Percentiles rank a stretch among this genome's conserved stretches.
These are phyloP conservation scores for Pardosa pseudoannulata DNA, from an alignment of 2,888 invertebrate species.

Conservation along the genomic window DNA sequence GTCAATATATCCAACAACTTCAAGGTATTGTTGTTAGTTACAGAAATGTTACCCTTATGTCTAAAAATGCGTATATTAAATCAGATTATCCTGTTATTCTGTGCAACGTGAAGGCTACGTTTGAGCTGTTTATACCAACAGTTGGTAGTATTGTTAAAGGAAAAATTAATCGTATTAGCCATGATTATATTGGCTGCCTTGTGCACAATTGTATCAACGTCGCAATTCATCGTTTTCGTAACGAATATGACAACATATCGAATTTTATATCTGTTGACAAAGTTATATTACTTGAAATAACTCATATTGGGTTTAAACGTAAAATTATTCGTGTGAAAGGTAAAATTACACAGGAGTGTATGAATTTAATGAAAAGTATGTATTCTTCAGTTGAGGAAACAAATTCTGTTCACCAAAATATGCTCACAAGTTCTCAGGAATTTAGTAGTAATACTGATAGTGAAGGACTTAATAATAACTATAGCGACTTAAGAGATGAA, in stretches of 20 bases:
- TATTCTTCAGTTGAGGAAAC: neutral
- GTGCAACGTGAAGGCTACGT: slow-evolving; percentile 32
- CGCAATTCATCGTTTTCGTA: slow-evolving; percentile 2
- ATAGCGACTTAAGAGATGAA: no score
- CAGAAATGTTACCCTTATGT: slow-evolving; percentile 27
- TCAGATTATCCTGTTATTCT: neutral
- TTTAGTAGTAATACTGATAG: neutral
- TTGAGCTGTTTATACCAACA: slow-evolving; percentile 45
- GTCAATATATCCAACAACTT: slow-evolving; percentile 31
- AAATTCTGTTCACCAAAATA: neutral
- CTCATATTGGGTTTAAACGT: neutral
- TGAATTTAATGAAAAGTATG: slow-evolving; percentile 26
- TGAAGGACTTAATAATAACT: no score
- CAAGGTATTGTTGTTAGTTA: slow-evolving; percentile 42
- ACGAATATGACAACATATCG: neutral
- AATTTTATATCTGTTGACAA: slow-evolving; percentile 23
- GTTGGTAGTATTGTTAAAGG: slow-evolving; percentile 47
- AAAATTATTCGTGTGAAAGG: slow-evolving; percentile 31
- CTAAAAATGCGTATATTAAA: neutral
- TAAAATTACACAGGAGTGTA: slow-evolving; percentile 28
- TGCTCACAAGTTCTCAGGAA: neutral
- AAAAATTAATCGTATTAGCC: slow-evolving; percentile 41
- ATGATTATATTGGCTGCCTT: slow-evolving; percentile 44
- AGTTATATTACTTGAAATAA: slow-evolving; percentile 46
- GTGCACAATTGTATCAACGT: slow-evolving; percentile 37